phyloP scores from a whole-genome alignment of 2,888 invertebrate genomes.

The Oscheius sp. region DNA sequence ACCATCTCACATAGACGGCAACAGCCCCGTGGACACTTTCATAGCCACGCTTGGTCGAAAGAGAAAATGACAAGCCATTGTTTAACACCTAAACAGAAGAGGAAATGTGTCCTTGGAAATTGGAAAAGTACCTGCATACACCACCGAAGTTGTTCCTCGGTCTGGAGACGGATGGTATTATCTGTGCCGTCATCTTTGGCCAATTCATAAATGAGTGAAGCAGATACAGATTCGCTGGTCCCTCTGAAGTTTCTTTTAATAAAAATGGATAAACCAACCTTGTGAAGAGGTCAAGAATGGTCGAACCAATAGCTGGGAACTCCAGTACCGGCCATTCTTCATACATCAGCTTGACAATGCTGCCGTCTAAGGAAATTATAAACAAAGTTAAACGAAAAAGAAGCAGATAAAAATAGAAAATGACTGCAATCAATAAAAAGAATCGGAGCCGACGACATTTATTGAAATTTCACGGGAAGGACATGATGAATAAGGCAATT shows the following conservation, averaged over 20 bases:
- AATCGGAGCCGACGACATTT: neutral
- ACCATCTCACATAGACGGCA: slow-evolving; percentile 58
- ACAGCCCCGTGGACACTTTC: slow-evolving; percentile 62
- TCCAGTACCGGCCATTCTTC: slow-evolving; percentile 71
- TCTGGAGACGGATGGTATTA: slow-evolving; percentile 49
- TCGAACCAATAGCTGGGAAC: slow-evolving; percentile 64
- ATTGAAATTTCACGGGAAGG: slow-evolving; percentile 3
- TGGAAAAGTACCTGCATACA: slow-evolving; percentile 72
- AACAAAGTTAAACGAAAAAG: neutral
- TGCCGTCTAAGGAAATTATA: neutral
- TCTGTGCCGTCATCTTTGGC: slow-evolving; percentile 47
- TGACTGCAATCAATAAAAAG: neutral
- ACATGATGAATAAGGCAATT: neutral
- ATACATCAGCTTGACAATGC: slow-evolving; percentile 46
- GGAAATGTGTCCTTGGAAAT: no score
- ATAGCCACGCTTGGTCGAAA: slow-evolving; percentile 60
- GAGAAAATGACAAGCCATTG: slow-evolving; percentile 65
- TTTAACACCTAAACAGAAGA: slow-evolving; percentile 60
- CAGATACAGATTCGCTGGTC: slow-evolving; percentile 56
- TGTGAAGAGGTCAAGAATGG: slow-evolving; percentile 68
- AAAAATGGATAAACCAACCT: slow-evolving; percentile 45
- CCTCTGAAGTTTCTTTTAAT: slow-evolving; percentile 37
- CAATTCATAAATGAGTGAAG: slow-evolving; percentile 49
- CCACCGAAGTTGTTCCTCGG: slow-evolving; percentile 70
- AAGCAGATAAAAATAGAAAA: neutral